Evolutionary conservation across 2,113 vertebrate species (phyloP).

Genomic region (Cygnus atratus): DNA sequence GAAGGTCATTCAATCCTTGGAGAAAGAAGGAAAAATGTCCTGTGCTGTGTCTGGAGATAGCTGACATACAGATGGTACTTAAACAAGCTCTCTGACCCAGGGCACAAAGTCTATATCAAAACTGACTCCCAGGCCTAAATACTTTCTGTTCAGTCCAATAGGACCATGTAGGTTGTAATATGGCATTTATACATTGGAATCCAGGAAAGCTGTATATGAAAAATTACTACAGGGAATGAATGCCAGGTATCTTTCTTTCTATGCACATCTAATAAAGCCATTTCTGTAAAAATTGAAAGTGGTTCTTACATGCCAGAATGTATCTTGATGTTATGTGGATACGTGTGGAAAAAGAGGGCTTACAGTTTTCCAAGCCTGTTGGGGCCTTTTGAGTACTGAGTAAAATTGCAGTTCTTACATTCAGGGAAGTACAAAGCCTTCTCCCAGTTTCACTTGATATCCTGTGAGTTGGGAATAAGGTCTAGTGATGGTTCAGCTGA

Average conservation of each 20-base stretch:
- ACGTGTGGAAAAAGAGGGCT: neutral
- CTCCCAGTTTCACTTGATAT: neutral
- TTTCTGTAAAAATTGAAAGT: neutral
- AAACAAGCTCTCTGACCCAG: neutral
- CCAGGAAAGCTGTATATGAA: neutral
- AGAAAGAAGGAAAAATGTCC: conserved; percentile 27
- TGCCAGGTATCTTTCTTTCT: neutral
- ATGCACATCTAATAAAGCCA: neutral
- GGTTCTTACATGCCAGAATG: neutral
- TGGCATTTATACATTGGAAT: neutral
- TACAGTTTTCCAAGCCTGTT: neutral
- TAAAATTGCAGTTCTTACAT: neutral
- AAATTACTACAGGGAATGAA: neutral
- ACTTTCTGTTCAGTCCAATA: neutral
- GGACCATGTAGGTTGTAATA: neutral
- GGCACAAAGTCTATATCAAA: neutral
- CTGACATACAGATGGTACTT: conserved; percentile 23
- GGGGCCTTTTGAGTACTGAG: neutral
- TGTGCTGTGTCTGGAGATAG: neutral
- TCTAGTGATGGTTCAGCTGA: neutral
- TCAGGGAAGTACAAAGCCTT: neutral
- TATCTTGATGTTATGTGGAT: neutral
- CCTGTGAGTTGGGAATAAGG: neutral
- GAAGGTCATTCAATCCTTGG: conserved; percentile 46
- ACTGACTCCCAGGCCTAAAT: neutral